A percentile compares a stretch with the other conserved stretches of the same genome.
phyloP scores from a whole-genome alignment of 2,888 invertebrate genomes.

The Phengaris alcon region DNA sequence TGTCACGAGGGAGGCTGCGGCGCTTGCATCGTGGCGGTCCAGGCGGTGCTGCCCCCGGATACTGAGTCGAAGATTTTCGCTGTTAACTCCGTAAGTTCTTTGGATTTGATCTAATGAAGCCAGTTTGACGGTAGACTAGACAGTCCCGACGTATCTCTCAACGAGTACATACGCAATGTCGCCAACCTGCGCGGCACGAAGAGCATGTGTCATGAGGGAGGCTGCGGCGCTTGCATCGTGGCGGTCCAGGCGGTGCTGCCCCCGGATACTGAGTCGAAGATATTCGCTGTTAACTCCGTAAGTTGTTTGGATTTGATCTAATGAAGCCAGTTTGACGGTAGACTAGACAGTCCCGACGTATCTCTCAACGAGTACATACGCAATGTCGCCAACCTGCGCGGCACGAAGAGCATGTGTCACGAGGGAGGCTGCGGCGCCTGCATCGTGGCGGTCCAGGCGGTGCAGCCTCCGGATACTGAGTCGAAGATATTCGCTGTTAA shows the following conservation, averaged over 20 bases:
- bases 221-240: slow-evolving; percentile 85
- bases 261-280: slow-evolving; percentile 61
- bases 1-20: slow-evolving; percentile 88
- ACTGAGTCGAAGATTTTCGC: slow-evolving; percentile 68
- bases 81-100: slow-evolving; percentile 79
- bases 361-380: slow-evolving; percentile 81
- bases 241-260: slow-evolving; percentile 66
- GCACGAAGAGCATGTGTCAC: slow-evolving; percentile 85
- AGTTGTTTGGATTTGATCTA: slow-evolving; percentile 38
- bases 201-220: slow-evolving; percentile 85
- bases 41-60: slow-evolving; percentile 62
- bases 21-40: slow-evolving; percentile 80
- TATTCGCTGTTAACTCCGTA: slow-evolving; percentile 82
- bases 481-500: slow-evolving; percentile 77
- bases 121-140: background rate
- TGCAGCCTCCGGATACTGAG: slow-evolving; percentile 63
- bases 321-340: too few species aligned
- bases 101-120: background rate
- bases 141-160: too few species aligned
- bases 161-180: slow-evolving; percentile 67
- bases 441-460: slow-evolving; percentile 73
- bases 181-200: slow-evolving; percentile 84
- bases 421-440: slow-evolving; percentile 88
- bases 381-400: slow-evolving; percentile 79
- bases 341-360: slow-evolving; percentile 54